Evolutionary conservation across 2,113 vertebrate species (phyloP).

Genomic region (Nesospiza acunhae): DNA sequence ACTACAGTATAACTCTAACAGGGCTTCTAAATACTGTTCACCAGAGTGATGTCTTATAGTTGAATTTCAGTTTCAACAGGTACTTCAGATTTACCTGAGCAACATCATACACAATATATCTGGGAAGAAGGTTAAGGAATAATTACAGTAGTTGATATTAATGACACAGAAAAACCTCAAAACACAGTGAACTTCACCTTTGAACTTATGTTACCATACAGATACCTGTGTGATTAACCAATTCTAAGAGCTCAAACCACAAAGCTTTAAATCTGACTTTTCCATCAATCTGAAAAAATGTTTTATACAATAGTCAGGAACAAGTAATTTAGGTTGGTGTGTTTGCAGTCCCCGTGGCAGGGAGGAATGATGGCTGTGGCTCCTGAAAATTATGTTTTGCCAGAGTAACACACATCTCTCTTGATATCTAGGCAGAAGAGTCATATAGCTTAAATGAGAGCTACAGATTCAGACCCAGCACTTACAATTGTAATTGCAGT

Average conservation of each 20-base stretch:
- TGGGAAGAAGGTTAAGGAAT: conserved; percentile 67
- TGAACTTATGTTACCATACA: background rate
- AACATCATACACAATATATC: conserved; percentile 96
- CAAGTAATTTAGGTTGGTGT: no score
- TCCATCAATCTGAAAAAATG: background rate
- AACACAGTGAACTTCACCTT: background rate
- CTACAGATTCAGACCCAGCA: background rate
- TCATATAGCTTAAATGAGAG: background rate
- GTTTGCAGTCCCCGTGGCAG: no score
- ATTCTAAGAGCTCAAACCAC: background rate
- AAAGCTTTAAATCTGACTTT: background rate
- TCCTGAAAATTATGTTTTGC: background rate
- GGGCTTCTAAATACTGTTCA: conserved; percentile 72
- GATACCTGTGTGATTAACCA: background rate
- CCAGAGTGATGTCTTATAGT: conserved; percentile 95
- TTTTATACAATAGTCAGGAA: background rate
- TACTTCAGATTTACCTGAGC: conserved; percentile 97
- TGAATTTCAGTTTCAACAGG: conserved; percentile 96
- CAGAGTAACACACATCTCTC: background rate
- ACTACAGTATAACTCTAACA: conserved; percentile 58
- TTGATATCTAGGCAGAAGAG: background rate
- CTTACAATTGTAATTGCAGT: background rate
- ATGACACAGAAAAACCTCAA: background rate
- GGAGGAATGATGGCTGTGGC: no score
- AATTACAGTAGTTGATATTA: background rate